Conservation (phyloP, 2,113 vertebrate genomes). For the Coregonus clupeaformis region DNA sequence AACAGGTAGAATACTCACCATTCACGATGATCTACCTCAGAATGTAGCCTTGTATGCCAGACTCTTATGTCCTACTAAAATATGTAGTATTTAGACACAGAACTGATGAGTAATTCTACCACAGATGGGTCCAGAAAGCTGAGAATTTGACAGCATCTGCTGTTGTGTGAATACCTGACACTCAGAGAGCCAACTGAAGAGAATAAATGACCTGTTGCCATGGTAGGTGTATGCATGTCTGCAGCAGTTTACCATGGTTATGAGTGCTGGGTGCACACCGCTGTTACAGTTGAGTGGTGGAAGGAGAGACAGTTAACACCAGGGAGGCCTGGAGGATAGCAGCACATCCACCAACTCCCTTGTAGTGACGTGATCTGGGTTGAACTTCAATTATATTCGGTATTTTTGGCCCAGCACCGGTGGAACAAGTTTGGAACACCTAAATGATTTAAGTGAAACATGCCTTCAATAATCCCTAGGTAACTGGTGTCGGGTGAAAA, state of each 20-base stretch:
- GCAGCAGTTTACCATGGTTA: constrained; percentile 39
- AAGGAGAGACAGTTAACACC: constrained; percentile 12
- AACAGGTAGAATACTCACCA: constrained; percentile 26
- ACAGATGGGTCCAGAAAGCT: neutral
- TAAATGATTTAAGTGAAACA: neutral
- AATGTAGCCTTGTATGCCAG: neutral
- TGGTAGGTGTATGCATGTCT: constrained; percentile 27
- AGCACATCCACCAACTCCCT: neutral
- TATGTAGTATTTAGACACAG: neutral
- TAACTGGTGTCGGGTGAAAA: neutral
- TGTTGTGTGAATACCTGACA: neutral
- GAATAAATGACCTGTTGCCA: constrained; percentile 51
- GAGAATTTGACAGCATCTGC: neutral
- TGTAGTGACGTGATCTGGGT: too few species aligned
- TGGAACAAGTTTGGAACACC: neutral
- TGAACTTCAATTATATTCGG: neutral
- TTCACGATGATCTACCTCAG: constrained; percentile 32
- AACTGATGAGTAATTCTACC: neutral
- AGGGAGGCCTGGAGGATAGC: constrained; percentile 14
- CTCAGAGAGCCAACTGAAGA: constrained; percentile 41
- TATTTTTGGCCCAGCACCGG: neutral
- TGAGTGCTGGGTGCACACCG: constrained; percentile 1
- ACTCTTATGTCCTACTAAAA: neutral
- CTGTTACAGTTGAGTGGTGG: constrained; percentile 50
- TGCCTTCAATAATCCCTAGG: neutral